Evolutionary conservation across 1,140 invertebrate genomes (phyloP).

Genomic region (Fopius arisanus): DNA sequence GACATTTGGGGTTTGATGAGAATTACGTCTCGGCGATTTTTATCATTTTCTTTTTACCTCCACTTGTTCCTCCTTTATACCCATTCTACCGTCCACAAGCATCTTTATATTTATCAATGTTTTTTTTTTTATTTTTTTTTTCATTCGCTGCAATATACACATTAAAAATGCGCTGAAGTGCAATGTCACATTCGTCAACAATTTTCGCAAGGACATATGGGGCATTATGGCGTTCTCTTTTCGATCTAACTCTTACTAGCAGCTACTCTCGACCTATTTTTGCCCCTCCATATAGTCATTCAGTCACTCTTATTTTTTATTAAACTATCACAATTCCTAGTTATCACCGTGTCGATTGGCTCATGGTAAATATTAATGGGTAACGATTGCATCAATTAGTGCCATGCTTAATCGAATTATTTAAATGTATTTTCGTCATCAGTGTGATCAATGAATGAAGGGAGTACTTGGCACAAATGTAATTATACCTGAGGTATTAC

Average conservation of each 20-base stretch:
- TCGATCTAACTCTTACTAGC: too few relatives aligned
- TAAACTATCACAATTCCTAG: too few relatives aligned
- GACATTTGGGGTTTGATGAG: constrained; percentile 1
- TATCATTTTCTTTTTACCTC: neutral
- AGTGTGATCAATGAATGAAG: too few relatives aligned
- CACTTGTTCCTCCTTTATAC: neutral
- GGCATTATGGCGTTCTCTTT: neutral
- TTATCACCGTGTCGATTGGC: too few relatives aligned
- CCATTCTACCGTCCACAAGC: neutral
- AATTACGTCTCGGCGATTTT: neutral
- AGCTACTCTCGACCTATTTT: too few relatives aligned
- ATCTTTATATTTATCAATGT: neutral
- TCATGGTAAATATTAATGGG: too few relatives aligned
- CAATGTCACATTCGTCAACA: constrained; percentile 32
- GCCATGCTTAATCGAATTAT: too few relatives aligned
- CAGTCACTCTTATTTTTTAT: neutral
- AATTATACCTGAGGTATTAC: too few relatives aligned
- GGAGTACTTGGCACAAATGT: too few relatives aligned
- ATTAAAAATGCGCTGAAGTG: constrained; percentile 21
- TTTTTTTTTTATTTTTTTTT: neutral
- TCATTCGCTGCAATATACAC: neutral
- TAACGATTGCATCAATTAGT: too few relatives aligned
- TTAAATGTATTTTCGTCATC: too few relatives aligned
- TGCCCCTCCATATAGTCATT: too few relatives aligned
- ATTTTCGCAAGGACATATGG: neutral